Evolutionary conservation across 30 jellyfish, hydroid and myxozoan species (phyloP), one percentile per base, ranked within the genome.

Genomic region (Aurelia coerulea): DNA sequence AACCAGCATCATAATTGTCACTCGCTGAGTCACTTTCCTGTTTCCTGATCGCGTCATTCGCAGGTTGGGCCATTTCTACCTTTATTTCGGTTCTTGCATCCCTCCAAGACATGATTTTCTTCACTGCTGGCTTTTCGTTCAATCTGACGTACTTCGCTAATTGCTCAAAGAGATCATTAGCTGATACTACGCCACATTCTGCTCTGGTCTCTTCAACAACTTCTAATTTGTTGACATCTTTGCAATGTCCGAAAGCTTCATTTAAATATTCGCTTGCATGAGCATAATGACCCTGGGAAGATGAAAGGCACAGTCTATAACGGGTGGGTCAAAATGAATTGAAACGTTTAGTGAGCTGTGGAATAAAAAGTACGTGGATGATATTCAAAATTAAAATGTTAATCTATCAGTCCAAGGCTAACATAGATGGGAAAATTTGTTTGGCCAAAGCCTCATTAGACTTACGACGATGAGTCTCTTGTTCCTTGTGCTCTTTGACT

Each of bases 101-200:
- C 32, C 93, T 73, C 93, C 93, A 84, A 1, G 93, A 84, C 76
- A 84, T 62, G 12, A 84, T 70, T 39, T 35, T 42, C 32, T 33
- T 64, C 14, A 71, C 79, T 12, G 87, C 77, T 10, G 72, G 68
- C 63, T 79, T 79, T 18, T 88, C 88, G 41, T 88, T 88, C 8
- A 37, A 5, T 29, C 79, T 82, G 18, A 88, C 37, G 54, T 9
- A 62, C 64, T 73, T 79, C 13, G 96, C 89, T 39, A 77, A 51
- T 11, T 42, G 49, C 59, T 71, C 83, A 49, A 88, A 69, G 18
- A 78, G 65, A 19, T 69, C 84, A 60, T 88, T 75, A 33, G 89
- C 91, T 10, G 80, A 66, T 14, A 74, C 90, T 32, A 88, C 80
- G 16, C 96, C 96, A 42, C 79, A 78, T 63, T 78, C 91, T 8